Percentiles rank a stretch among this genome's conserved stretches.
These are phyloP conservation scores for Meandrusa payeni DNA, from an alignment of 2,888 invertebrate genomes.

Conservation along the genomic window DNA sequence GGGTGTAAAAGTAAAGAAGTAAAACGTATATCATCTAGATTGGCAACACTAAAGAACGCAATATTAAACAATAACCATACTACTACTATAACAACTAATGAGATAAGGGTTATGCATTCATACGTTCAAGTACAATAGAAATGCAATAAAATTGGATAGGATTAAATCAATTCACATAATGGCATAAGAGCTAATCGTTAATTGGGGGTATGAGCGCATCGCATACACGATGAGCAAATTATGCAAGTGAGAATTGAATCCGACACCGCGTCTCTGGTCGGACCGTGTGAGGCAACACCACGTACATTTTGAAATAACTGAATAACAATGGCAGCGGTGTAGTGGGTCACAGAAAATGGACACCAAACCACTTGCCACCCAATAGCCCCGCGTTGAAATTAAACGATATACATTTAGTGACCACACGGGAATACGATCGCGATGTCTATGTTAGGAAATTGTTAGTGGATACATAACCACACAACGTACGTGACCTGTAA, in stretches of 20 bases:
- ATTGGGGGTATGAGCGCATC: slow-evolving; percentile 31
- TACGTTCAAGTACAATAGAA: too few species aligned
- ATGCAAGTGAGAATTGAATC: slow-evolving; percentile 52
- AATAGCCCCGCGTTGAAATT: slow-evolving; percentile 19
- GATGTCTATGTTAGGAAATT: slow-evolving; percentile 10
- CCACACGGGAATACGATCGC: slow-evolving; percentile 12
- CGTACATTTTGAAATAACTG: slow-evolving; percentile 14
- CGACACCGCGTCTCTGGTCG: slow-evolving; percentile 48
- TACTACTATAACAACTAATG: too few species aligned
- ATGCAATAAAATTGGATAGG: not conserved
- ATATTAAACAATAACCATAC: too few species aligned
- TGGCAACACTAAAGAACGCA: too few species aligned
- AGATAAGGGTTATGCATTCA: too few species aligned
- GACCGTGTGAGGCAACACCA: slow-evolving; percentile 39
- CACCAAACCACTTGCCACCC: slow-evolving; percentile 17
- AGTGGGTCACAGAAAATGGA: slow-evolving; percentile 15
- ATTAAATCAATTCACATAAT: slow-evolving; percentile 38
- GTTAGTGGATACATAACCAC: slow-evolving; percentile 10
- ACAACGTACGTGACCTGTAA: slow-evolving; percentile 7
- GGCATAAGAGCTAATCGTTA: slow-evolving; percentile 31
- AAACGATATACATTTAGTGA: slow-evolving; percentile 5
- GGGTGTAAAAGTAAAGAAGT: too few species aligned
- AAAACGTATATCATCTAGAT: too few species aligned
- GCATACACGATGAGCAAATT: slow-evolving; percentile 44
- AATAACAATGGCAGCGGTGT: slow-evolving; percentile 14